A percentile compares a stretch with the other conserved stretches of the same genome.
phyloP scores from a whole-genome alignment of 2,113 vertebrate genomes.

The cat (Felis catus) region DNA sequence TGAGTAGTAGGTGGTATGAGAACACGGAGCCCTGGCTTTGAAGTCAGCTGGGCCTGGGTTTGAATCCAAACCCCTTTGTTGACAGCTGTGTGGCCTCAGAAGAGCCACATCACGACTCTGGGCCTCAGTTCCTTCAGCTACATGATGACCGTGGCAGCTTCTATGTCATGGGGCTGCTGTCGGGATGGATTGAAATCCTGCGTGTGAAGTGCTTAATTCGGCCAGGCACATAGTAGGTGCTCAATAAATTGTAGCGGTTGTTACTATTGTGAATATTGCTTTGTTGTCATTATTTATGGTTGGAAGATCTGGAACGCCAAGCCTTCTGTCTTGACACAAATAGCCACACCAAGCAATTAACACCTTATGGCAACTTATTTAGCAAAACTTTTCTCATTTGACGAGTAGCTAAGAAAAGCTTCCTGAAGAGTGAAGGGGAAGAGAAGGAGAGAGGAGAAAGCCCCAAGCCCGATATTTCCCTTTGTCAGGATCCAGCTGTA shows the following conservation, averaged over 20 bases:
- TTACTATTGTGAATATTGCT: neutral
- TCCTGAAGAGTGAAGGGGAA: neutral
- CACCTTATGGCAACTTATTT: neutral
- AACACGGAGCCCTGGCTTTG: neutral
- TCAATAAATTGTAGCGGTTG: neutral
- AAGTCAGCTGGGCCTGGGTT: neutral
- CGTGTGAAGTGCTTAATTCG: neutral
- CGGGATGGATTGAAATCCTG: neutral
- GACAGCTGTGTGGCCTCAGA: neutral
- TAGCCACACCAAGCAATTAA: neutral
- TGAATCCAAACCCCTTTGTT: neutral
- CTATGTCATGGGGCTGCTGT: neutral
- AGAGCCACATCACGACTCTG: neutral
- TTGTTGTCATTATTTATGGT: neutral
- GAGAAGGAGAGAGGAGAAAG: neutral
- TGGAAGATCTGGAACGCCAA: neutral
- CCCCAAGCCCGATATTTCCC: neutral
- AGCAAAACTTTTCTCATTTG: conserved; percentile 18
- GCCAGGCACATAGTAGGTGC: neutral
- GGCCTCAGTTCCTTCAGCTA: neutral
- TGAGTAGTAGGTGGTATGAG: neutral
- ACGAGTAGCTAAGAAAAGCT: conserved; percentile 3
- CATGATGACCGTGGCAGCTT: neutral
- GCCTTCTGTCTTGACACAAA: neutral
- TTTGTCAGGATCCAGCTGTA: neutral